Base-by-base conservation (phyloP, 2,888 invertebrate species). In the Clivina fossor region DNA sequence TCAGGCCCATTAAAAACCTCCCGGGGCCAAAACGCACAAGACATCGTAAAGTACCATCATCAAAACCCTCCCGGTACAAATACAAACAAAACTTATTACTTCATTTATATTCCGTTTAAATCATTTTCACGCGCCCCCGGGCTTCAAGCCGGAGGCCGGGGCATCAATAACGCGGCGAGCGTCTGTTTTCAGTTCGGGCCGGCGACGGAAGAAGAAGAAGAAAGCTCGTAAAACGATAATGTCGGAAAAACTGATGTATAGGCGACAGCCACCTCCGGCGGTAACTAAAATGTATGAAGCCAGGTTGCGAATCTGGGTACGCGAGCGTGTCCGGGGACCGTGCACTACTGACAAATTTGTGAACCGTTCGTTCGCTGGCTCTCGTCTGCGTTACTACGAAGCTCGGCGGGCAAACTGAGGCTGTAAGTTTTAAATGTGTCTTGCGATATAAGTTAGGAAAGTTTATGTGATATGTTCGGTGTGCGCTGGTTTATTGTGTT, bases 201-300 rank as follows among this genome's bases (percentile, higher is more conserved):
- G 26, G 51, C 24, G 13, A 40, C 13, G 11, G n/a, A 51, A 51
- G 40, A 26, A 38, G 30, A 51, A 15, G 16, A 7, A 19, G 33
- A 8, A 19, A 43, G 15, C 38, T 47, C 55, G 47, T 47, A 46
- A 47, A 55, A 55, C 55, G 55, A 55, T 55, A 55, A 55, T 55
- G 55, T 55, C 55, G 46, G 53, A 55, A 55, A 53, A 55, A 55
- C 55, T 46, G 55, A 55, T 55, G 55, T 55, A 55, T 55, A 47
- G 55, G 30, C 55, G 55, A 55, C 55, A 47, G 55, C 40, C 13
- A 55, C 55, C 55, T 55, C 55, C 55, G 55, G 55, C 55, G 47
- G 47, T 55, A 55, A 55, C 47, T 47, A 55, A 44, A 44, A 46
- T 50, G 24, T 50, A 50, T 50, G 40, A 50, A 50, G 40, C 54